A percentile compares a stretch with the other conserved stretches of the same genome.
These are phyloP conservation scores for Sylvia borin DNA, from an alignment of 2,797 vertebrate species.

Conservation along the genomic window DNA sequence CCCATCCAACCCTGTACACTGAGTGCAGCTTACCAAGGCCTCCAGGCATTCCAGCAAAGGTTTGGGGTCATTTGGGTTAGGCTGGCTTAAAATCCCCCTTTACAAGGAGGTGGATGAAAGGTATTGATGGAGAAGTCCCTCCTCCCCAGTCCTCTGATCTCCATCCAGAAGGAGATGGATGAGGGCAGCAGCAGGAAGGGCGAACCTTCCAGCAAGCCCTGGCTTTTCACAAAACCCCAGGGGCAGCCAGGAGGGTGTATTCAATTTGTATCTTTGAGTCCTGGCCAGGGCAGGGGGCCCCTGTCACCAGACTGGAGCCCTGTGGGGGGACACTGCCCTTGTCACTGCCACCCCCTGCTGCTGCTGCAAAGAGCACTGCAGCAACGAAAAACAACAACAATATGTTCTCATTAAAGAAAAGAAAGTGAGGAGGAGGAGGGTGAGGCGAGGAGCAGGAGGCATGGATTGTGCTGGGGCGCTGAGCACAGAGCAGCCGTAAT, in stretches of 20 bases:
- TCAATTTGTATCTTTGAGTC: not conserved
- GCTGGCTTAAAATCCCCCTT: not conserved
- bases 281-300: fast-evolving
- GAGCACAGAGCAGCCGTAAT: not conserved
- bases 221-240: not conserved
- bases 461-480: not conserved
- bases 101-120: not conserved
- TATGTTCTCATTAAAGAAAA: not conserved
- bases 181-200: not conserved
- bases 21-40: not conserved
- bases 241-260: not conserved
- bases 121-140: fast-evolving
- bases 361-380: not conserved
- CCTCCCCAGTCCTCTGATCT: not conserved
- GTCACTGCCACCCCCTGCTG: not conserved
- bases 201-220: not conserved
- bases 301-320: not conserved
- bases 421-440: not conserved
- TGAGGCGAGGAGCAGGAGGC: not conserved
- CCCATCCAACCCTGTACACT: not conserved
- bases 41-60: not conserved
- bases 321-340: not conserved
- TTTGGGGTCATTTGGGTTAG: not conserved
- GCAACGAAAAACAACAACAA: not conserved
- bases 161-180: not conserved